Evolutionary conservation across 2,888 invertebrate species (phyloP).

Genomic region (Odiellus spinosus): DNA sequence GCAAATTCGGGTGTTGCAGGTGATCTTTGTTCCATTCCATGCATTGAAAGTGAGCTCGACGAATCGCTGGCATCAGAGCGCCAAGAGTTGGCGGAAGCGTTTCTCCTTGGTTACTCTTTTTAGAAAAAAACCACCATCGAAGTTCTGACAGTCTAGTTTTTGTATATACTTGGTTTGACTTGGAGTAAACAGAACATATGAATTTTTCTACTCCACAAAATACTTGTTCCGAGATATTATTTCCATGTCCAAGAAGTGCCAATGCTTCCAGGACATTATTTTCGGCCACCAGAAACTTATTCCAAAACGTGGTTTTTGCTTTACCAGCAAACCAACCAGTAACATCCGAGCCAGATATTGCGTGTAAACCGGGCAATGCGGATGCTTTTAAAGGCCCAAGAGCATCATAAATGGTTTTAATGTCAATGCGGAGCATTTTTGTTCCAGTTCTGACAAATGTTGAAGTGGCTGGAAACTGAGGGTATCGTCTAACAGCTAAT

Average conservation of each 20-base stretch:
- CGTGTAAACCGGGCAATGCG: too few species aligned
- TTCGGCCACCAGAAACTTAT: not conserved
- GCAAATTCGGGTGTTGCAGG: slow-evolving; percentile 1
- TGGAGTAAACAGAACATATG: not conserved
- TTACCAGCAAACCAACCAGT: too few species aligned
- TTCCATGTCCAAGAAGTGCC: not conserved
- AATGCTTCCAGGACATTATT: not conserved
- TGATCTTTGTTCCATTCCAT: not conserved
- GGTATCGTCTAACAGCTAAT: not conserved
- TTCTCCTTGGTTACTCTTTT: not conserved
- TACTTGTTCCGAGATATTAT: not conserved
- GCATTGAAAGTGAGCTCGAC: not conserved
- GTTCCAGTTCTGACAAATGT: not conserved
- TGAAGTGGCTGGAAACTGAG: not conserved
- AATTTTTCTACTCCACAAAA: not conserved
- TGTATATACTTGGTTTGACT: not conserved
- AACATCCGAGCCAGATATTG: too few species aligned
- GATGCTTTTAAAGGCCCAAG: not conserved
- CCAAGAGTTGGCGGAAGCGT: not conserved
- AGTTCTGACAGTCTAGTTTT: not conserved
- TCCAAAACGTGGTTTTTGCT: too few species aligned
- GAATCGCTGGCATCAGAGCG: not conserved
- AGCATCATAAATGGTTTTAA: not conserved
- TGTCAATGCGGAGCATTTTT: too few species aligned
- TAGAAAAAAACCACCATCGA: not conserved